Percentiles rank a stretch among this genome's conserved stretches.
These are phyloP conservation scores for Myodes glareolus DNA, from an alignment of 2,113 vertebrate genomes.

Conservation along the genomic window DNA sequence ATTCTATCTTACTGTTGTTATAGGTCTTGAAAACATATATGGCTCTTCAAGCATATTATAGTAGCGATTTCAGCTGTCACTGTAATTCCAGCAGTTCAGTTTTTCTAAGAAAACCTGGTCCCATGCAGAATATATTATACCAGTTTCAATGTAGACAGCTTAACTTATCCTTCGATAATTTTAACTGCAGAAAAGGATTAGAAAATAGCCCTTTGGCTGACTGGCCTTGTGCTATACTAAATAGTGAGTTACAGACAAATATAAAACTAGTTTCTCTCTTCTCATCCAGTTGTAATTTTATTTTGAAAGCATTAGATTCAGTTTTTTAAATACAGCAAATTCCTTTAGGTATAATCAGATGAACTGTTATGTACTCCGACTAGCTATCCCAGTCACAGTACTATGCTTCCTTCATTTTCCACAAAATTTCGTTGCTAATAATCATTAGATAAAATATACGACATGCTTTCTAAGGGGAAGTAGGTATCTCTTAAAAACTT, in stretches of 20 bases:
- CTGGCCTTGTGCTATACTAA: background rate
- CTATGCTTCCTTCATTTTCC: constrained; percentile 12
- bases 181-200: background rate
- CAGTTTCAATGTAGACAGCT: background rate
- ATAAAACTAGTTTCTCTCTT: background rate
- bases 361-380: background rate
- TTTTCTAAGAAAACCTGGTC: background rate
- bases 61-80: background rate
- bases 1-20: background rate
- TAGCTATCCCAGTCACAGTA: background rate
- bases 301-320: constrained; percentile 56
- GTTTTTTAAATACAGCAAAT: constrained; percentile 14
- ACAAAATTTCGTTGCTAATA: background rate
- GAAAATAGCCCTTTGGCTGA: background rate
- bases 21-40: fast-evolving
- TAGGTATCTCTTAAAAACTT: background rate
- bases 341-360: constrained; percentile 23
- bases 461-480: background rate
- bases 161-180: background rate
- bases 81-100: background rate
- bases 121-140: background rate
- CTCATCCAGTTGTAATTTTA: background rate
- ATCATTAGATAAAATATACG: background rate
- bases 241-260: background rate
- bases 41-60: background rate